These are phyloP conservation scores for Struthidea cinerea DNA, from an alignment of 2,113 vertebrate genomes.

Conservation along the genomic window DNA sequence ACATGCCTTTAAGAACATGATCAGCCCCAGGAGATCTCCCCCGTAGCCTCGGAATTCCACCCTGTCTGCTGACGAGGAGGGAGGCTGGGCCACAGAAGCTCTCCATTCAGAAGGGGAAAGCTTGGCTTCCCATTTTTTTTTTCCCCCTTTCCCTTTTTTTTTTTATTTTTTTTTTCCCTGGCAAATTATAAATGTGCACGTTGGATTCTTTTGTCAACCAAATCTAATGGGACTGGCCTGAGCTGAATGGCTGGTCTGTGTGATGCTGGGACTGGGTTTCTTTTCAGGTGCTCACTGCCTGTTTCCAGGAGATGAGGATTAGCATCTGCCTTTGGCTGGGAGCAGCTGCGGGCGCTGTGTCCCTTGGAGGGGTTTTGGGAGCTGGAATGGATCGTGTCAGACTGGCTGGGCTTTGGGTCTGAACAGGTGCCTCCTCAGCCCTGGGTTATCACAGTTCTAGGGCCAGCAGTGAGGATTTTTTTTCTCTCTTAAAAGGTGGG, in stretches of 20 bases:
- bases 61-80: constrained; percentile 36
- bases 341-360: constrained; percentile 24
- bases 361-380: neutral
- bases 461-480: neutral
- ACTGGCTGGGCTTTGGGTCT: neutral
- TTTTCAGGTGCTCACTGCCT: constrained; percentile 59
- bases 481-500: neutral
- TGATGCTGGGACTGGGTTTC: constrained; percentile 16
- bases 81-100: constrained; percentile 34
- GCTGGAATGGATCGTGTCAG: neutral
- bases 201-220: constrained; percentile 60
- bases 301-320: constrained; percentile 39
- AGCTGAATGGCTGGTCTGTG: constrained; percentile 67
- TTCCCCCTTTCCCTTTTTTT: too few relatives aligned
- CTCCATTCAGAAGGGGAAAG: constrained; percentile 47
- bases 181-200: constrained; percentile 26
- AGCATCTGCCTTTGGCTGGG: constrained; percentile 52
- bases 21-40: constrained; percentile 32
- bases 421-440: neutral
- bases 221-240: constrained; percentile 62
- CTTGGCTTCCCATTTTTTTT: neutral
- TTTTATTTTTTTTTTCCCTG: neutral
- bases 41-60: constrained; percentile 54
- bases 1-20: constrained; percentile 60
- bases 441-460: neutral